Evolutionary conservation across 2,888 invertebrate genomes (phyloP), one percentile per base, ranked within the genome.

Genomic region (Argyresthia albistria): DNA sequence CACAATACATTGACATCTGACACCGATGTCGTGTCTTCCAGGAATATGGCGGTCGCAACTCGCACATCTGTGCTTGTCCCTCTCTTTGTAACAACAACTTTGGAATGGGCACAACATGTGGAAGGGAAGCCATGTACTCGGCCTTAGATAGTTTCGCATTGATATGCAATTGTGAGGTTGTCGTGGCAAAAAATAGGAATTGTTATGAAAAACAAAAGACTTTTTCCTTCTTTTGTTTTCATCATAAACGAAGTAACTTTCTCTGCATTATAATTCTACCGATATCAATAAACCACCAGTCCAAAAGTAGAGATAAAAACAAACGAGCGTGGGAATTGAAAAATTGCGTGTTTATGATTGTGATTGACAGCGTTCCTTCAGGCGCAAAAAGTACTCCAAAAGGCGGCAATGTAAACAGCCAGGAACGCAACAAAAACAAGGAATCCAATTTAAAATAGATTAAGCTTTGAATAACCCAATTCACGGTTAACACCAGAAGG

Each of bases 401-500:
- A 39, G 39, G 39, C 39, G n/a, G 9, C 39, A n/a, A 39, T n/a
- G 25, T 39, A 54, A 49, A 14, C 42, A 39, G 16, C 7, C 42
- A 14, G 11, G 43, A 68, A 57, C 56, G 55, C 43, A 54, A 59
- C 63, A 62, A 63, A 64, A 56, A 63, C 58, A 59, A 15, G 35
- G 66, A 67, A 67, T 69, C 58, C 63, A 73, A 80, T 79, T 78
- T 73, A 72, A 80, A 78, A 78, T 60, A 65, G 69, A 80, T 81
- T 79, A 80, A 73, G 68, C 65, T 64, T 67, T 66, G 65, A 70
- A 68, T 70, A 73, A 69, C 70, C 70, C 63, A 73, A 76, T 76
- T 75, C 71, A 73, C 67, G 69, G 69, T 73, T 67, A 78, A 80
- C 68, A 79, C 77, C 76, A 78, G 77, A 76, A 81, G 79, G 73